These are phyloP conservation scores for Orientallactaga sibirica DNA, from an alignment of 2,797 vertebrate species.

Conservation along the genomic window DNA sequence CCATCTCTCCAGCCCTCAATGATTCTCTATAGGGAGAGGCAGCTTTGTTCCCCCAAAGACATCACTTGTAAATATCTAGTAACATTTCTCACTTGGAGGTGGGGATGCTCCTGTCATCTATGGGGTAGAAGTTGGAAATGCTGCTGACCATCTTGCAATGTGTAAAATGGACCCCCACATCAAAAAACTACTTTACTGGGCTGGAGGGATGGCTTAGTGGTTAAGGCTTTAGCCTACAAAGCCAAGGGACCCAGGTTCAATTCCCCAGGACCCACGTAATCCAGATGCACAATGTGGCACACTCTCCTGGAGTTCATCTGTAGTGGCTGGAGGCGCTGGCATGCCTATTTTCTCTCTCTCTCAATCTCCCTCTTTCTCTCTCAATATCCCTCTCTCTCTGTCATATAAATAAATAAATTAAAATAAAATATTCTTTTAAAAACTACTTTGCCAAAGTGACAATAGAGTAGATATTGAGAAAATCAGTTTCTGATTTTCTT, in stretches of 20 bases:
- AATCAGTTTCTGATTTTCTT: neutral
- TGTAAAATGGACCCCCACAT: neutral
- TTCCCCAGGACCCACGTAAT: too few relatives aligned
- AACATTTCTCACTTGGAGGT: neutral
- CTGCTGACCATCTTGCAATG: neutral
- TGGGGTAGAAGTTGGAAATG: neutral
- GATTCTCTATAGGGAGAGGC: neutral
- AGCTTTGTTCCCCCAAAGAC: neutral
- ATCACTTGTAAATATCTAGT: neutral
- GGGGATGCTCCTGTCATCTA: neutral
- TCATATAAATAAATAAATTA: too few relatives aligned
- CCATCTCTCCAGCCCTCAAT: neutral
- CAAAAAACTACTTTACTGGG: neutral
- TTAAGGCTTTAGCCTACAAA: too few relatives aligned
- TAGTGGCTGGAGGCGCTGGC: too few relatives aligned
- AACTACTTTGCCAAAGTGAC: neutral
- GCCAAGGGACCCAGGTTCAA: too few relatives aligned
- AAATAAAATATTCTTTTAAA: neutral
- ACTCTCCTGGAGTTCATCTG: too few relatives aligned
- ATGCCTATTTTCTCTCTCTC: too few relatives aligned
- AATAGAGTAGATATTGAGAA: neutral
- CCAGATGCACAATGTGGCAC: too few relatives aligned
- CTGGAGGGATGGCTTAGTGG: too few relatives aligned
- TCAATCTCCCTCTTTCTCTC: too few relatives aligned
- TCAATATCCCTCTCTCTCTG: too few relatives aligned